Evolutionary conservation across 2,113 vertebrate genomes (phyloP).

Genomic region (Aldabrachelys gigantea): DNA sequence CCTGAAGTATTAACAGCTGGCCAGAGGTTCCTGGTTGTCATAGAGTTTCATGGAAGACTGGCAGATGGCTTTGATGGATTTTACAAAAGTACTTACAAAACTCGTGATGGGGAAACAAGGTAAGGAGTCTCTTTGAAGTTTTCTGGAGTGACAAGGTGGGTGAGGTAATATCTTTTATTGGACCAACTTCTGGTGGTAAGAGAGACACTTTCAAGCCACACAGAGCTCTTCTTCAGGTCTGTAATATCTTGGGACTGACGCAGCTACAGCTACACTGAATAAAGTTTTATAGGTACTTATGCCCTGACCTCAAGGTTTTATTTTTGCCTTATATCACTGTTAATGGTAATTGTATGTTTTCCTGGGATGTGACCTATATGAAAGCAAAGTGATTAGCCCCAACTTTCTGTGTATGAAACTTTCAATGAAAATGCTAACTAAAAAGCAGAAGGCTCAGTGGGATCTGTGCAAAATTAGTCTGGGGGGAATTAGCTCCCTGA

Average conservation of each 20-base stretch:
- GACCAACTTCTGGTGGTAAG: neutral
- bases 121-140: neutral
- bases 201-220: neutral
- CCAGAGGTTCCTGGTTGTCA: slow-evolving; percentile 12
- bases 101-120: slow-evolving; percentile 50
- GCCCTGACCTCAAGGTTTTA: neutral
- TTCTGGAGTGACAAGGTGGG: neutral
- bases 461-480: too few relatives aligned
- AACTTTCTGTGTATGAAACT: neutral
- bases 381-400: neutral
- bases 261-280: neutral
- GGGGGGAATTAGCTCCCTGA: neutral
- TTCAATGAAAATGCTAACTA: neutral
- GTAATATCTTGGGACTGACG: neutral
- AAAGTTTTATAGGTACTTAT: neutral
- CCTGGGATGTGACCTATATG: neutral
- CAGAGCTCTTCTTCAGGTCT: neutral
- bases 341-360: neutral
- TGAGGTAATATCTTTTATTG: neutral
- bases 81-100: slow-evolving; percentile 54
- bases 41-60: slow-evolving; percentile 45
- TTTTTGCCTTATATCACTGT: neutral
- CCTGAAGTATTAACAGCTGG: neutral
- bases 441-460: too few relatives aligned
- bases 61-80: slow-evolving; percentile 49